Base-by-base conservation (phyloP, 2,888 invertebrate genomes). In the Epinotia brunnichana region DNA sequence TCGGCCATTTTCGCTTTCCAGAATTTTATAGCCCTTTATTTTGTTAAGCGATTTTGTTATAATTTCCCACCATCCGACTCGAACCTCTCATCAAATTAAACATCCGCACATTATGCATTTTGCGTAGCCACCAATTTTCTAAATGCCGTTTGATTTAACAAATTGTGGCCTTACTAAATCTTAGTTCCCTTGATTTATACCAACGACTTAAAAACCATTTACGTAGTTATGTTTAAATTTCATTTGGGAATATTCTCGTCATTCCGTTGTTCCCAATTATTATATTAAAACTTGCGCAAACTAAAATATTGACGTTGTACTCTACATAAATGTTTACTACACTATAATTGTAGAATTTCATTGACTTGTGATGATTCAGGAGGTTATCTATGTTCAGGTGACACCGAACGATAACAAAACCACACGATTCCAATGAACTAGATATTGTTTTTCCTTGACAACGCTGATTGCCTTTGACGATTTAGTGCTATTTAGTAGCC, bases 71-170 rank as follows among this genome's bases (percentile, higher is more conserved):
- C 84, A 83, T 82, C 81, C 82, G 77, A 76, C 80, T 76, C 76
- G 76, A 89, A 88, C 90, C 90, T 80, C 82, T 90, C 85, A 92
- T 92, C 89, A 91, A 87, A 88, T 85, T 88, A 90, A 91, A 91
- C 87, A 87, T 89, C 86, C 86, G 85, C 85, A 85, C 86, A 89
- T 91, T 91, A 91, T 87, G 87, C 87, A 85, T 89, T 92, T 91
- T 87, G 85, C 85, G 83, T 80, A 86, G 83, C 86, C 83, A 82
- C 80, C 87, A 90, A 90, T 92, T 91, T 87, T 78, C 76, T 81
- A 78, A 79, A 83, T 82, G 83, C 84, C 85, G 85, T 89, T 90
- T 90, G 83, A 88, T 91, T 90, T 86, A 84, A 84, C 78, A 87
- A 89, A 90, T 86, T 86, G 83, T 83, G 74, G 78, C 74, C 76